Base-by-base conservation (phyloP, 2,888 invertebrate species). In the Sarcophaga caerulescens region DNA sequence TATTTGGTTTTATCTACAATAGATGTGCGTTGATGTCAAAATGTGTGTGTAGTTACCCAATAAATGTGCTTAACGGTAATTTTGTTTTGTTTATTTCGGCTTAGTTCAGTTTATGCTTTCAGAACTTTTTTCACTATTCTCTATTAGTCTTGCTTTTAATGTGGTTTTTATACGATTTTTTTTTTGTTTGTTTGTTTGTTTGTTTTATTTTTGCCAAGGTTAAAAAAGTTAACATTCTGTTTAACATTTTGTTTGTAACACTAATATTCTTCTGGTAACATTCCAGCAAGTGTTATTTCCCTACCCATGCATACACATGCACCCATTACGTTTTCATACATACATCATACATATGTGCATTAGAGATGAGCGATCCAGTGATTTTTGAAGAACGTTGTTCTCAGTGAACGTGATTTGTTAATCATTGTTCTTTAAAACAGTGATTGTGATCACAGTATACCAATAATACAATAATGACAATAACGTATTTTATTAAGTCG, bases 191-290 rank as follows among this genome's bases (percentile, higher is more conserved):
- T 35, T 35, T 35, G 2, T 8, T 35, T 35, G 6, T 68, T 45
- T 68, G 44, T 68, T 10, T 44, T 44, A n/a, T 35, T 62, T 14
- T 62, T 73, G 19, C 14, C 21, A 73, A 73, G 60, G 60, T 73
- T 73, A 44, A 45, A 19, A 35, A 59, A 71, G 59, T 44, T 60
- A 44, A 21, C 17, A 73, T 45, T 73, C 21, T 10, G 44, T 45
- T 62, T 57, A 35, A 35, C 44, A 35, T 8, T 0, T 8, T 35
- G 35, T 35, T 35, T 35, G 2, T 35, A 35, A 62, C 19, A n/a
- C 17, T 62, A 35, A 14, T 73, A 19, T 17, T 62, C 45, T 60
- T 44, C 73, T 44, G 60, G 21, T 12, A 23, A 60, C 21, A 73
- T 60, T 73, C 45, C 44, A 44, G 35, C 71, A 71, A 35, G 44